Evolutionary conservation across 2,797 vertebrate genomes (phyloP).

Genomic region (Eidolon dupreanum): DNA sequence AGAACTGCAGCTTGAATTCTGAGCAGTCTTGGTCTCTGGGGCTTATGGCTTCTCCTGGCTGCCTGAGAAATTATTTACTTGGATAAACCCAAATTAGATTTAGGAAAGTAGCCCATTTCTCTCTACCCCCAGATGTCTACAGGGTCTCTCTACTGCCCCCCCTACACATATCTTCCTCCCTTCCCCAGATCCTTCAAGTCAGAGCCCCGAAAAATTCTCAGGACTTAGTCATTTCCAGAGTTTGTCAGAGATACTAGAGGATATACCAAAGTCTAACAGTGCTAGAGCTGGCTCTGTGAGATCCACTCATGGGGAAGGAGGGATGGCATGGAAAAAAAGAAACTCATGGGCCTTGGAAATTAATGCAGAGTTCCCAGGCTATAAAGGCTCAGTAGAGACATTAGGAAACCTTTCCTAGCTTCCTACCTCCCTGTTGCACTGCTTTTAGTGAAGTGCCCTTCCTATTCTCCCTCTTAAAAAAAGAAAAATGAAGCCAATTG

Average conservation of each 20-base stretch:
- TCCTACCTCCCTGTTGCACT: neutral
- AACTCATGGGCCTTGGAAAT: neutral
- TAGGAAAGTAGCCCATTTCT: conserved; percentile 47
- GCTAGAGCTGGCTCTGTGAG: neutral
- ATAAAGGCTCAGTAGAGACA: neutral
- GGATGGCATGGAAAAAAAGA: neutral
- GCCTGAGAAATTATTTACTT: conserved; percentile 66
- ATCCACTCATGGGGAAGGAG: neutral
- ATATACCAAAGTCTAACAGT: neutral
- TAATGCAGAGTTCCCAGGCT: neutral
- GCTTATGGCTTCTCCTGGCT: conserved; percentile 48
- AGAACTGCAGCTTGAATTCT: conserved; percentile 41
- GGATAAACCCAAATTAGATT: conserved; percentile 50
- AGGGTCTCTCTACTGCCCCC: neutral
- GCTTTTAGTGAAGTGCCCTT: neutral
- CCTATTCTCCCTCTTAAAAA: neutral
- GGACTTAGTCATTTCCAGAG: neutral
- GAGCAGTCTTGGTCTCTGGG: conserved; percentile 31
- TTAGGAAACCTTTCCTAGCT: neutral
- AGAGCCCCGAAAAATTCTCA: neutral
- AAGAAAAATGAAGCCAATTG: neutral
- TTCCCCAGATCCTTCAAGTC: neutral
- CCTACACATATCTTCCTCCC: neutral
- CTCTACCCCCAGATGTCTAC: neutral
- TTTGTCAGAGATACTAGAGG: conserved; percentile 6